phyloP scores from a whole-genome alignment of 2,888 invertebrate genomes.

The Nudaria mundana region DNA sequence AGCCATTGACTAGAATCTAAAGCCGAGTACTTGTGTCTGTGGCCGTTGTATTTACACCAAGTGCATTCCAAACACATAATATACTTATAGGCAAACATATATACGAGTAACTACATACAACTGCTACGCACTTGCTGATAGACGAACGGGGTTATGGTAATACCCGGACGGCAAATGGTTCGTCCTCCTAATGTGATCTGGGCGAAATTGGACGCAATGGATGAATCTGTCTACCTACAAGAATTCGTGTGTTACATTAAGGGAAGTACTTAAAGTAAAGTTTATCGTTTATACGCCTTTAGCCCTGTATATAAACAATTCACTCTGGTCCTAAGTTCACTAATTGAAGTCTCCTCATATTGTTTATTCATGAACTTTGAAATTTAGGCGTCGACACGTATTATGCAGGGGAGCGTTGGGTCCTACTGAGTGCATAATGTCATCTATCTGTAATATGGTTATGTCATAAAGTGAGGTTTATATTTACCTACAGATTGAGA shows the following conservation, averaged over 20 bases:
- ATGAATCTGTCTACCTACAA: too few relatives aligned
- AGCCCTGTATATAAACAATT: slow-evolving; percentile 30
- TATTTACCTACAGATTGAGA: too few relatives aligned
- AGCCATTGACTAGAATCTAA: slow-evolving; percentile 54
- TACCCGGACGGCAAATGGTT: too few relatives aligned
- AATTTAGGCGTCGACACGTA: slow-evolving; percentile 52
- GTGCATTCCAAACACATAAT: slow-evolving; percentile 31
- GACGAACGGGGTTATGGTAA: too few relatives aligned
- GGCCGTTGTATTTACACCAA: slow-evolving; percentile 38
- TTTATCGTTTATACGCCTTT: slow-evolving; percentile 11
- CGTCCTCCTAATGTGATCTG: too few relatives aligned
- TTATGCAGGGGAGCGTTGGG: slow-evolving; percentile 33
- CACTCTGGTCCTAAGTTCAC: slow-evolving; percentile 40
- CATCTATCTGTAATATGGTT: too few relatives aligned
- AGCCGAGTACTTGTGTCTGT: slow-evolving; percentile 45
- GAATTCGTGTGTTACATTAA: too few relatives aligned
- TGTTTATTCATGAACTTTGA: slow-evolving; percentile 54
- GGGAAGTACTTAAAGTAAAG: slow-evolving; percentile 12
- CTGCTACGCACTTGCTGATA: too few relatives aligned
- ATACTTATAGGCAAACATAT: too few relatives aligned
- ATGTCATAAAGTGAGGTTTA: too few relatives aligned
- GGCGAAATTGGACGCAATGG: too few relatives aligned
- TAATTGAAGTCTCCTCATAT: slow-evolving; percentile 43
- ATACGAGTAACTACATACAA: too few relatives aligned
- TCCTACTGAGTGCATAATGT: slow-evolving; percentile 12